phyloP scores from a whole-genome alignment of 2,113 vertebrate species.

The Esox niger region DNA sequence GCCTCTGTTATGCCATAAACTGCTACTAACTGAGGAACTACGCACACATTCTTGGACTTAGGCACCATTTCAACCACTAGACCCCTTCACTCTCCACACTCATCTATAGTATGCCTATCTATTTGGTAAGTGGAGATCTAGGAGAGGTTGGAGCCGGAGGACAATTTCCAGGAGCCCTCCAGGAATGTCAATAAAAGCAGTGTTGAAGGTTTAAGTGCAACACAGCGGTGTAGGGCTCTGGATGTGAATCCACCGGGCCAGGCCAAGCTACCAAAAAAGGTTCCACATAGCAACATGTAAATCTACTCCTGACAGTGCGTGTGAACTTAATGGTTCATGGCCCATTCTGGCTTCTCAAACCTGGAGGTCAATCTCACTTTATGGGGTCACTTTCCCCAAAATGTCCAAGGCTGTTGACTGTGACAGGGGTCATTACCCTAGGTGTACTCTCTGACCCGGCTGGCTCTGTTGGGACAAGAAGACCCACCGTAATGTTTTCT shows the following conservation, averaged over 20 bases:
- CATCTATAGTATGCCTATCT: slow-evolving; percentile 10
- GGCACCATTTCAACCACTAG: slow-evolving; percentile 15
- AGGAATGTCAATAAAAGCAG: slow-evolving; percentile 33
- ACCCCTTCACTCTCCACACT: slow-evolving; percentile 24
- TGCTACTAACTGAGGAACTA: slow-evolving; percentile 1
- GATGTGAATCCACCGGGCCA: slow-evolving; percentile 18
- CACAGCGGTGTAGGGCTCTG: slow-evolving; percentile 5
- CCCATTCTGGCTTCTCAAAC: slow-evolving; percentile 53
- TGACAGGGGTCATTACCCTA: slow-evolving; percentile 34
- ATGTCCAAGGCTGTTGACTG: slow-evolving; percentile 56
- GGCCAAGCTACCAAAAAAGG: not conserved
- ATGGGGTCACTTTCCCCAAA: slow-evolving; percentile 56
- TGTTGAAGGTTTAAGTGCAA: slow-evolving; percentile 23
- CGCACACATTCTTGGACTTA: not conserved
- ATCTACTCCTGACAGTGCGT: slow-evolving; percentile 49
- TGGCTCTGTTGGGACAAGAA: slow-evolving; percentile 15
- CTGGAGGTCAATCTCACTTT: slow-evolving; percentile 61
- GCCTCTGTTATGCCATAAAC: not conserved
- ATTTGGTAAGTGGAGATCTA: not conserved
- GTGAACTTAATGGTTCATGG: slow-evolving; percentile 61
- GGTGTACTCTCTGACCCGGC: slow-evolving; percentile 24
- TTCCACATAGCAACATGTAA: slow-evolving; percentile 28
- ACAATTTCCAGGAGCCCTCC: slow-evolving; percentile 15
- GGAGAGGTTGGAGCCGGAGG: not conserved
- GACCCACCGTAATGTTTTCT: slow-evolving; percentile 1